Evolutionary conservation across 2,113 vertebrate genomes (phyloP), one percentile per base, ranked within the genome.

Genomic region (Madoqua kirkii): DNA sequence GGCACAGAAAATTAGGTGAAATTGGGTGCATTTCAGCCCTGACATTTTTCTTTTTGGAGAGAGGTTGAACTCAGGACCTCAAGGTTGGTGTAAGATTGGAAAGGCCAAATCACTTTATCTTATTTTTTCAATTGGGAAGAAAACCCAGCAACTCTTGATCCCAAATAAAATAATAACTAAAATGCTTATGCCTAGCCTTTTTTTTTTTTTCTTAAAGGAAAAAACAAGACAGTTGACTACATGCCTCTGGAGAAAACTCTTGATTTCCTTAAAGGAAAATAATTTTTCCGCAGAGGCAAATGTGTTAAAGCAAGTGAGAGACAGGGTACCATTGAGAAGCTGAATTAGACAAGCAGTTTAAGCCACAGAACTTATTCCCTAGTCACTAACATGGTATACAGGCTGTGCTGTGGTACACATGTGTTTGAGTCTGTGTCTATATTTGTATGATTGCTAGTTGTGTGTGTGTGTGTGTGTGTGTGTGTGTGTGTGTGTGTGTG

Each of bases 41-140:
- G 93, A 88, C 93, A 95, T 96, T 98, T 98, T 97, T 96, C 50
- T 21, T 97, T 98, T 97, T 96, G 45, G 89, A 97, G 88, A 84
- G 93, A 83, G 98, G 95, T 95, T 93, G 97, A 93, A 84, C 76
- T 95, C 57, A 96, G 19, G 48, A 97, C 57, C 81, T 98, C 79
- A 87, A 91, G 71, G 25, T 59, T 98, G 74, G 3, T 96, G 12
- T 97, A 19, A 98, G 88, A 94, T 90, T 94, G 97, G 29, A 97
- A 91, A 98, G 57, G 27, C 81, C 36, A 95, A 64, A 93, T 93
- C 52, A 82, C 6, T 96, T 98, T 97, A 92, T 95, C 86, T 96
- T 84, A 74, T 97, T 93, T 87, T 94, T 84, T 25, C 79, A 95
- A 29, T 85, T 87, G 60, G 27, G 6, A 48, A 78, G 92, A 90